Evolutionary conservation across 2,113 vertebrate species (phyloP), one percentile per base, ranked within the genome.

Genomic region (Ranitomeya imitator): DNA sequence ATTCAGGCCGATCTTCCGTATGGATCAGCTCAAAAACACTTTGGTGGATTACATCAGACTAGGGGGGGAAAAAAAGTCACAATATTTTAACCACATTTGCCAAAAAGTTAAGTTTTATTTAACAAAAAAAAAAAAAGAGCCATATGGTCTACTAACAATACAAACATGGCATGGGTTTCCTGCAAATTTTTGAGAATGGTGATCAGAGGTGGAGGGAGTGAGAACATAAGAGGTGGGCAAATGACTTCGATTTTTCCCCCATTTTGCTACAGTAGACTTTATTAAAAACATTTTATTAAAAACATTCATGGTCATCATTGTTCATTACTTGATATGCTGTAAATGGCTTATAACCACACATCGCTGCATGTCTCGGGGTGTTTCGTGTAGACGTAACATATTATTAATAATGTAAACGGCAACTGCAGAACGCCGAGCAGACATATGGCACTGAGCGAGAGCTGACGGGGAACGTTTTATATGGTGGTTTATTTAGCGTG

Each of bases 41-140:
- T 93, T 97, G 96, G 89, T 97, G 96, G 91, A 97, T 95, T 79
- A 97, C 94, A 90, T 97, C 96, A 54, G 96, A 96, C 96, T 97
- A 67, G 19, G 52, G 16, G 37, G 37, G 7, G n/a, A 63, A 79
- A n/a, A 54, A 80, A 63, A 63, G 6, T 10, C 1, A 81, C 9
- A 59, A 31, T 31, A 31, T 19, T 51, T 10, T 12, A 81, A 81
- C 7, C 31, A 57, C 26, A 31, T 31, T 31, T 31, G 26, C 26
- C 1, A 31, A 31, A 2, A 31, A 31, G 26, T 31, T 31, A 31
- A 31, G 26, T 31, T 31, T 31, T 31, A 31, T 31, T 31, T 31
- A 31, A 31, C 1, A 31, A 31, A 31, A 31, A 31, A 31, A 31
- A 31, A 31, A 31, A 31, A 31, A 31, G 2, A 31, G 26, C 26